These are phyloP conservation scores for Serranus cabrilla DNA, from an alignment of 2,797 vertebrate genomes.

Conservation along the genomic window DNA sequence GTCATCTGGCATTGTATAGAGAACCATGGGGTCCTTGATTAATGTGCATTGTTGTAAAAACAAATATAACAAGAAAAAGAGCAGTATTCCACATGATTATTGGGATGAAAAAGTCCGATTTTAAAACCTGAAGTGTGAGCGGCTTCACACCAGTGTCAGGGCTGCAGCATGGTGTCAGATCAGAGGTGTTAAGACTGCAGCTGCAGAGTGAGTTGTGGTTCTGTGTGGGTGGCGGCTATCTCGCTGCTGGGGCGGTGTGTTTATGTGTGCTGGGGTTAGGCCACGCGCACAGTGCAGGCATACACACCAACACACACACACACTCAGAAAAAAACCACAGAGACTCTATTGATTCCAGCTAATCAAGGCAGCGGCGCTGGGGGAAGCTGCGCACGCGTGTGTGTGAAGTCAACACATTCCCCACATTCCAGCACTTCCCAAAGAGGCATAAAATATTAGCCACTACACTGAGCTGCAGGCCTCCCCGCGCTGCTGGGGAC, in stretches of 20 bases:
- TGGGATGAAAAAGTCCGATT: not conserved
- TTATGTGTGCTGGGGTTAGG: constrained; percentile 79
- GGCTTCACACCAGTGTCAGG: constrained; percentile 38
- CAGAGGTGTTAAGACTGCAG: constrained; percentile 67
- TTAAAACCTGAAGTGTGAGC: not conserved
- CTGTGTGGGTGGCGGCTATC: constrained; percentile 74
- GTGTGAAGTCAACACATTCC: constrained; percentile 91
- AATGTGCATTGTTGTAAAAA: not conserved
- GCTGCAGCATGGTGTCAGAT: constrained; percentile 41
- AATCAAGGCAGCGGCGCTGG: constrained; percentile 78
- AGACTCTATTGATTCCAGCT: constrained; percentile 85
- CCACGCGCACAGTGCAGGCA: constrained; percentile 73
- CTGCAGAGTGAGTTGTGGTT: constrained; percentile 65
- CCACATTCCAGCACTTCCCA: constrained; percentile 90
- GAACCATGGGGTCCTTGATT: no score
- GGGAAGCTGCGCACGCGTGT: constrained; percentile 77
- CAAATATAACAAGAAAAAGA: not conserved
- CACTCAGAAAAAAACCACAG: constrained; percentile 73
- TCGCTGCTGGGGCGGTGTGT: constrained; percentile 76
- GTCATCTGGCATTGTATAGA: no score
- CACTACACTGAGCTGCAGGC: constrained; percentile 64
- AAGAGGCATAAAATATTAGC: constrained; percentile 86
- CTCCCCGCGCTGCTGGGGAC: constrained; percentile 51
- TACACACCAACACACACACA: constrained; percentile 51
- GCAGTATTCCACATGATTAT: not conserved